Evolutionary conservation across 1,140 invertebrate species (phyloP), one percentile per base, ranked within the genome.

Genomic region (Ips typographus): DNA sequence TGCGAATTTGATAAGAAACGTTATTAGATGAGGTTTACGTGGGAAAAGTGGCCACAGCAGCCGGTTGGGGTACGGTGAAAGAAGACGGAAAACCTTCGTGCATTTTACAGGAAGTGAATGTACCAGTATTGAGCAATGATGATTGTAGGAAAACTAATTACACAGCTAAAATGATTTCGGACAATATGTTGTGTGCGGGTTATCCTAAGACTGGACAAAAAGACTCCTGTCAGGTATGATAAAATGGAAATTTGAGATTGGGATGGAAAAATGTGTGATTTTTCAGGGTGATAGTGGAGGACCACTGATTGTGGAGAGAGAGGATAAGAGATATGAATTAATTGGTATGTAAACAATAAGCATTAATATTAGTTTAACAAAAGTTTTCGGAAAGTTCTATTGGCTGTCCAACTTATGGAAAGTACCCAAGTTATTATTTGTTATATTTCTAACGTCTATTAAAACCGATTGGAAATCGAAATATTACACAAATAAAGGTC

Each of bases 221-320:
- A 74, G 93, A 95, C 80, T 91, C 92, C 40, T 95, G 93, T 77
- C 93, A 95, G 84, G 91, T 91, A 81, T 41, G 37, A 22, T 22
- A 22, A 22, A 22, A 22, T 22, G 22, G 22, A 22, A 22, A 22
- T 22, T 22, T 22, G 22, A 22, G 22, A 22, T 22, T 22, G 22
- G 22, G 22, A 22, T 22, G 22, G 22, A 22, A 22, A 22, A 22
- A 22, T 2, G 6, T 52, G 53, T 62, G 62, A 52, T 41, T 53
- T 85, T 85, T 66, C 79, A 94, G 91, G 94, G 94, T 36, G 94
- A 97, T 79, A 95, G 93, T 74, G 94, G 94, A 65, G 94, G 94
- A n/a, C 94, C 94, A 2, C 79, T 96, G 8, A 87, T 94, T 4
- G 82, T 87, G 1, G 85, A 89, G 79, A 85, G 88, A 77, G 82